phyloP scores from a whole-genome alignment of 2,797 vertebrate genomes.

The Gorsachius magnificus region DNA sequence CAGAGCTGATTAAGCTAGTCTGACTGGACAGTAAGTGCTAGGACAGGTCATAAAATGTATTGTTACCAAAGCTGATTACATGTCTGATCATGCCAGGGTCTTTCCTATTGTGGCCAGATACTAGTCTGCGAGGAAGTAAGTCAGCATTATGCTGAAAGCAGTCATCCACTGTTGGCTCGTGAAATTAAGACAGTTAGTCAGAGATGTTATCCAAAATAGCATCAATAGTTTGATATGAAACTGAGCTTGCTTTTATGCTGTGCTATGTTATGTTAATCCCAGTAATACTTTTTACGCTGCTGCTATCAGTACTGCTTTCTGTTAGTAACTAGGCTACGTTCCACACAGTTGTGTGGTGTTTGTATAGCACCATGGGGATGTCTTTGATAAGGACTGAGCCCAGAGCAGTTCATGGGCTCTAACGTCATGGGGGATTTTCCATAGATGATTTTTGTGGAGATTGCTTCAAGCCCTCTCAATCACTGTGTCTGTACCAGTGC shows the following conservation, averaged over 20 bases:
- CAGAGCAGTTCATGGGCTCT: neutral
- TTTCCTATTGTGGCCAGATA: neutral
- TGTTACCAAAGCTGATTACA: neutral
- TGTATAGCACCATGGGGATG: neutral
- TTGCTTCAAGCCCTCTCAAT: neutral
- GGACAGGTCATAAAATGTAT: neutral
- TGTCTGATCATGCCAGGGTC: neutral
- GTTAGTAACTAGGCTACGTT: neutral
- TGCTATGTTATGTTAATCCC: neutral
- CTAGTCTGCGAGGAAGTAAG: neutral
- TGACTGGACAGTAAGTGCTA: neutral
- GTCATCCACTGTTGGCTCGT: neutral
- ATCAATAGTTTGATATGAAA: neutral
- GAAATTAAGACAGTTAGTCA: neutral
- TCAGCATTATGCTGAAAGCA: neutral
- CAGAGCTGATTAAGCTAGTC: neutral
- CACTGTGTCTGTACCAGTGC: neutral
- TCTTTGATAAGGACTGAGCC: neutral
- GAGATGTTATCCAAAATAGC: neutral
- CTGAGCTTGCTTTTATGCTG: neutral
- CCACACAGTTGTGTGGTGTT: neutral
- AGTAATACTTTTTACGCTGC: neutral
- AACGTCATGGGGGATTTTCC: neutral
- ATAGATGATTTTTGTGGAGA: neutral
- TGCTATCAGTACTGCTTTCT: neutral